Conservation (phyloP, 2,113 vertebrate genomes). For the Pelecanoides urinatrix region DNA sequence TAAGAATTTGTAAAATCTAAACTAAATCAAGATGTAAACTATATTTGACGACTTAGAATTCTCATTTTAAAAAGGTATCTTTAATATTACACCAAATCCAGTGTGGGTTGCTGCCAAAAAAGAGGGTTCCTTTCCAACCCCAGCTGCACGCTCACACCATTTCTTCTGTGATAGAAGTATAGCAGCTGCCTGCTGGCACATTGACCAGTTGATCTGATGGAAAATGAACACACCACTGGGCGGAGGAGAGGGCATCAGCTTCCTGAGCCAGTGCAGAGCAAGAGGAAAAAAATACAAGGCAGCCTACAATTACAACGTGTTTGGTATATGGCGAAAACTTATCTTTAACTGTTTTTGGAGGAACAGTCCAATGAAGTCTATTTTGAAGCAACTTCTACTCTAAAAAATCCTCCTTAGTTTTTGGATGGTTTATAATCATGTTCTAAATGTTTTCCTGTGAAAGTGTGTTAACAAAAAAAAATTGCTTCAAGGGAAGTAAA, state of each 20-base stretch:
- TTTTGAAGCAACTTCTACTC: not conserved
- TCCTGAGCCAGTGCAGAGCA: not conserved
- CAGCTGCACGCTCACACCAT: not conserved
- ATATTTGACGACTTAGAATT: not conserved
- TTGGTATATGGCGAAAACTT: not conserved
- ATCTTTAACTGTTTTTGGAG: not conserved
- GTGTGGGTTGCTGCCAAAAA: not conserved
- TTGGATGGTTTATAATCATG: not conserved
- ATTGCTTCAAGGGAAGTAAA: not conserved
- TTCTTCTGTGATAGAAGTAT: not conserved
- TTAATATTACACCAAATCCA: not conserved
- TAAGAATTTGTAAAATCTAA: not conserved
- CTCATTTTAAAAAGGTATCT: not conserved
- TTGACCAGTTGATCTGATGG: not conserved
- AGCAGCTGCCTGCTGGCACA: not conserved
- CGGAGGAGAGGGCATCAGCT: not conserved
- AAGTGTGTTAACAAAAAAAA: not conserved
- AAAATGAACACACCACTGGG: not conserved
- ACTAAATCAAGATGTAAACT: not conserved
- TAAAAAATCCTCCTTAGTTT: not conserved
- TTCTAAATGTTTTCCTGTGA: not conserved
- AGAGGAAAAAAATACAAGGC: not conserved
- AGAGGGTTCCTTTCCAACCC: not conserved
- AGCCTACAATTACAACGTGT: not conserved
- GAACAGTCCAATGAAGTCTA: not conserved